Evolutionary conservation across 2,888 invertebrate genomes (phyloP), one percentile per base, ranked within the genome.

Genomic region (Micropterix aruncella): DNA sequence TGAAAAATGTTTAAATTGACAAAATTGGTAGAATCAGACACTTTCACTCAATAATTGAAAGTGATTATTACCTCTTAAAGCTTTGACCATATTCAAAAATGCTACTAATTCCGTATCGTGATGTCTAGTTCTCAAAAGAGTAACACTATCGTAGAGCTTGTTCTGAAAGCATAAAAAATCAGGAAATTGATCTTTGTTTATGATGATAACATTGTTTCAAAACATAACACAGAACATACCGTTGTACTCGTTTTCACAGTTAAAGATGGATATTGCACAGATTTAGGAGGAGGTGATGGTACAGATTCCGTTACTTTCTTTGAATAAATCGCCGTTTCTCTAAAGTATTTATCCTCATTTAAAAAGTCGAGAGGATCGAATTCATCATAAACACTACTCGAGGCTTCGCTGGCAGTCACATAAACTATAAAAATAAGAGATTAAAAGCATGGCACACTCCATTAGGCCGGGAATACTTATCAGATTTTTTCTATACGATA

Each of bases 21-120:
- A 40, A 38, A 19, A 44, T 44, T 42, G 38, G 18, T 38, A 36
- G 14, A 15, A 18, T 9, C 5, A 42, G 37, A 38, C 15, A 16
- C 18, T 40, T 41, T 38, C 16, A 16, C 27, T 18, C 2, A 18
- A 38, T n/a, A 15, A 46, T 37, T 41, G 14, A 17, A 19, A 40
- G 36, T 41, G 19, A 27, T 7, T 27, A 27, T 27, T 63, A 84
- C 84, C 78, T 74, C 90, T 73, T 19, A 90, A 73, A 51, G 80
- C 77, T 50, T 83, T 79, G 2, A 91, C 83, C 84, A 89, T 87
- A 55, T 78, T 75, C 58, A 87, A 80, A 63, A 91, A 91, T 18
- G 86, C 86, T 54, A 78, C 75, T 44, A 91, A 72, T 59, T 91
- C 90, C 37, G 79, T 76, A 60, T 90, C 88, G 51, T 77, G 78